phyloP scores from a whole-genome alignment of 2,113 vertebrate genomes.

The Onychostoma macrolepis region DNA sequence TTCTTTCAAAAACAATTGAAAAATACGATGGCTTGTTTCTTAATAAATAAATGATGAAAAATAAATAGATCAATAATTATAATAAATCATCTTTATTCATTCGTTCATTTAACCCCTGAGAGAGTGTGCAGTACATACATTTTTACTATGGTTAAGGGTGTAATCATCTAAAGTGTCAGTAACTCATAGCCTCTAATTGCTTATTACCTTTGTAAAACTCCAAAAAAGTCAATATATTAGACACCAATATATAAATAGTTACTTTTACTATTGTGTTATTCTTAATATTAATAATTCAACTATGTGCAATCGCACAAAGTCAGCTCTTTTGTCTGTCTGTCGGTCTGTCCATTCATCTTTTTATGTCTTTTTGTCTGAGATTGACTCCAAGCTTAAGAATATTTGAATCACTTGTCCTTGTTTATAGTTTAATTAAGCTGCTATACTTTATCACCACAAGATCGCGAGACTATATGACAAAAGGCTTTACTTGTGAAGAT shows the following conservation, averaged over 20 bases:
- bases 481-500: conserved; percentile 7
- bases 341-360: not conserved
- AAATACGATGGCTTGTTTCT: not conserved
- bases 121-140: not conserved
- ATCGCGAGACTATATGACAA: not conserved
- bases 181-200: not conserved
- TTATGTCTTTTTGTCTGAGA: not conserved
- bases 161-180: not conserved
- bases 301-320: not conserved
- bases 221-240: not conserved
- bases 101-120: not conserved
- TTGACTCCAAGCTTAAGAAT: not conserved
- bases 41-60: not conserved
- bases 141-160: not conserved
- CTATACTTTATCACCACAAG: not conserved
- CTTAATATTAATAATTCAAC: not conserved
- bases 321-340: not conserved
- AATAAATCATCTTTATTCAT: not conserved
- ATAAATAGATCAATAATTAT: too few relatives aligned
- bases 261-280: not conserved
- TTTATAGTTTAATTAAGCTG: not conserved
- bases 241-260: not conserved
- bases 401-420: not conserved
- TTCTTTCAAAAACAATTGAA: not conserved
- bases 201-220: not conserved